These are phyloP conservation scores for Cygnus buccinator DNA, from an alignment of 2,113 vertebrate species.

Conservation along the genomic window DNA sequence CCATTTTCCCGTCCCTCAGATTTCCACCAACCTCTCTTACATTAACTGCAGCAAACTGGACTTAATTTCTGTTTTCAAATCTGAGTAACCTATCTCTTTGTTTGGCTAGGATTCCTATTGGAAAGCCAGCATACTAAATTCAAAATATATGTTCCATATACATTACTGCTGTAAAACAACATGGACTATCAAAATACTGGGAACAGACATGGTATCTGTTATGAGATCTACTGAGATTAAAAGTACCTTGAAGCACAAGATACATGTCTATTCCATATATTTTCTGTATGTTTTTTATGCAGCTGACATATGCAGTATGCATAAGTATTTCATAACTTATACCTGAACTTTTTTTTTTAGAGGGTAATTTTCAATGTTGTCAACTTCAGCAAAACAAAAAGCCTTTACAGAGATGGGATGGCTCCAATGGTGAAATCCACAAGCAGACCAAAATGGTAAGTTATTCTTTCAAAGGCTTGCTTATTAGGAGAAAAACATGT, in stretches of 20 bases:
- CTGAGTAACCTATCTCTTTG: background rate
- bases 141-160: background rate
- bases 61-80: background rate
- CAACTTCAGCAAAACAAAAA: constrained; percentile 99
- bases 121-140: background rate
- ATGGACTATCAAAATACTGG: background rate
- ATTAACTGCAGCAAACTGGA: background rate
- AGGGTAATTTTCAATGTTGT: constrained; percentile 98
- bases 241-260: background rate
- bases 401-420: constrained; percentile 98
- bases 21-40: background rate
- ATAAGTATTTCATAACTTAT: background rate
- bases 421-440: constrained; percentile 96
- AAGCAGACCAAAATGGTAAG: constrained; percentile 94
- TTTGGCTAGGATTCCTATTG: background rate
- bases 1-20: background rate
- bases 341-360: constrained; percentile 70
- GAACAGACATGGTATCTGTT: background rate
- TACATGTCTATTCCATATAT: background rate
- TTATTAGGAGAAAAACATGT: background rate
- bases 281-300: background rate
- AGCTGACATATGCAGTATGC: background rate
- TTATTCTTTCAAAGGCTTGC: background rate
- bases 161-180: background rate
- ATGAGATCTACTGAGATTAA: background rate